Conservation (phyloP, 2,888 invertebrate genomes). For the Drosophila mimetica region DNA sequence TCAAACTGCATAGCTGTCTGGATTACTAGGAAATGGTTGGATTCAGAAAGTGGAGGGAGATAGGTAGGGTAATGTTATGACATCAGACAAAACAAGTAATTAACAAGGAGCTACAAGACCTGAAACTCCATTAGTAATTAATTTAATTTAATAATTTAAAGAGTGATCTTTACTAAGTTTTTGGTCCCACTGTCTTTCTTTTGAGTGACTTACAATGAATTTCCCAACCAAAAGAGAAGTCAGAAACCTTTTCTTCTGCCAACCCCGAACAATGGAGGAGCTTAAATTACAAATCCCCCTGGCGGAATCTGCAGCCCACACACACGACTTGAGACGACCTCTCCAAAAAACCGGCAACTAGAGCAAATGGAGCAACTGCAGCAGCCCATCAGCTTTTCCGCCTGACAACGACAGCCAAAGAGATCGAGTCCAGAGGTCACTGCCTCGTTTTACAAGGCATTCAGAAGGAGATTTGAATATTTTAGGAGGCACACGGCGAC, state of each 20-base stretch:
- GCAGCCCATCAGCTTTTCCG: constrained; percentile 28
- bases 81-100: neutral
- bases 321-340: constrained; percentile 19
- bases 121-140: no score
- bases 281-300: constrained; percentile 45
- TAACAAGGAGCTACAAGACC: neutral
- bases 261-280: constrained; percentile 32
- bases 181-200: neutral
- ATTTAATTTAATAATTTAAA: no score
- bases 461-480: constrained; percentile 77
- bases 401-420: constrained; percentile 13
- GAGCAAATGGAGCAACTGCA: constrained; percentile 58
- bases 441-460: constrained; percentile 69
- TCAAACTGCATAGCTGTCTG: constrained; percentile 17
- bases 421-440: constrained; percentile 67
- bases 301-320: constrained; percentile 51
- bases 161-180: neutral
- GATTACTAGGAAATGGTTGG: constrained; percentile 12
- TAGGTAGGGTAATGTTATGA: neutral
- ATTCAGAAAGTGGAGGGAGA: neutral
- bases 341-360: constrained; percentile 54
- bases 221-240: constrained; percentile 1
- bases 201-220: constrained; percentile 1
- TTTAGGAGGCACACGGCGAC: constrained; percentile 68
- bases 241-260: constrained; percentile 9